Percentiles rank a stretch among this genome's conserved stretches.
Conservation (phyloP, 1,140 invertebrate genomes). For the Penaeus japonicus region DNA sequence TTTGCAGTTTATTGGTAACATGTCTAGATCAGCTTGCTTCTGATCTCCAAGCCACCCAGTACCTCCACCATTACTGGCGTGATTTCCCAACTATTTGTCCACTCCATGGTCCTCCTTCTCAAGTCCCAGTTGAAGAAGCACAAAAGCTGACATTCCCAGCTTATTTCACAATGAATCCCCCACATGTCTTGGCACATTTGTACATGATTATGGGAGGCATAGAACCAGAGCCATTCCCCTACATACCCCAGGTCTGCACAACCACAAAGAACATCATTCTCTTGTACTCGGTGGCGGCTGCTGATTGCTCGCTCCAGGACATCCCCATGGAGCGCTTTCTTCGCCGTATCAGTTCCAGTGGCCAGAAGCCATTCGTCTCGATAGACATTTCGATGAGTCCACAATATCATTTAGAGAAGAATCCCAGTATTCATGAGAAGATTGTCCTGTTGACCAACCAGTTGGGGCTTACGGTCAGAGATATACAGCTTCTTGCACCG, state of each 20-base stretch:
- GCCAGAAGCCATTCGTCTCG: slow-evolving; percentile 1
- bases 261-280: slow-evolving; percentile 50
- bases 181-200: slow-evolving; percentile 55
- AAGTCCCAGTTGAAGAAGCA: slow-evolving; percentile 61
- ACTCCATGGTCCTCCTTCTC: slow-evolving; percentile 61
- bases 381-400: background rate
- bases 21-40: slow-evolving; percentile 81
- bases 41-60: slow-evolving; percentile 78
- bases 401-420: background rate
- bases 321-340: slow-evolving; percentile 44
- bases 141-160: slow-evolving; percentile 55
- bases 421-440: slow-evolving; percentile 53
- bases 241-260: slow-evolving; percentile 52
- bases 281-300: slow-evolving; percentile 51
- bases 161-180: slow-evolving; percentile 58
- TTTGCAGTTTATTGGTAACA: slow-evolving; percentile 74
- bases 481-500: slow-evolving; percentile 78
- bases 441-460: slow-evolving; percentile 55
- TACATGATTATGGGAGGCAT: slow-evolving; percentile 48
- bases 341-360: slow-evolving; percentile 23
- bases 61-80: slow-evolving; percentile 82
- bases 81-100: slow-evolving; percentile 78
- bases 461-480: slow-evolving; percentile 71
- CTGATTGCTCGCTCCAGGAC: slow-evolving; percentile 36
- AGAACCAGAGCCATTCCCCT: slow-evolving; percentile 46